Conservation (phyloP, 2,797 vertebrate species). For the Cheirogaleus major region DNA sequence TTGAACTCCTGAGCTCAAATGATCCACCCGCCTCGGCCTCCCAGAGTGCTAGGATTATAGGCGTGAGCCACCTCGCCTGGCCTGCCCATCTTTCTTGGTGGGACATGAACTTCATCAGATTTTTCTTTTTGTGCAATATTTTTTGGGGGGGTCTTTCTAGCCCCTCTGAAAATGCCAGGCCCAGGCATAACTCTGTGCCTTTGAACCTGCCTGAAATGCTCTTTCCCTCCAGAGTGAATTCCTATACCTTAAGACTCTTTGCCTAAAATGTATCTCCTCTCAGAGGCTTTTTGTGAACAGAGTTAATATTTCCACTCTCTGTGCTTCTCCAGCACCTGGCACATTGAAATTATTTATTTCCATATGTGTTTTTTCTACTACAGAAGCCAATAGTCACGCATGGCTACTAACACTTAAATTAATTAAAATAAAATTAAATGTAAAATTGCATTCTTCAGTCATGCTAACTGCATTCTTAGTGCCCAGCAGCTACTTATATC, state of each 20-base stretch:
- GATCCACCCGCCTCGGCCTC: too few species aligned
- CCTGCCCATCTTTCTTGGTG: background rate
- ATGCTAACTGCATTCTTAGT: background rate
- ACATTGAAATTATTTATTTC: background rate
- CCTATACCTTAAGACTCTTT: background rate
- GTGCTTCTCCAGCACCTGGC: background rate
- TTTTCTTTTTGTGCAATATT: background rate
- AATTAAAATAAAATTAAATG: slow-evolving; percentile 25
- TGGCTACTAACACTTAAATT: background rate
- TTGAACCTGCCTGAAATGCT: background rate
- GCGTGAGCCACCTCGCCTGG: too few species aligned
- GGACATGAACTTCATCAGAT: background rate
- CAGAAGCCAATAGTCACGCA: background rate
- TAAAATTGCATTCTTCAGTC: background rate
- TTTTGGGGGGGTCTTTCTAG: background rate
- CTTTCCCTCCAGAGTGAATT: background rate
- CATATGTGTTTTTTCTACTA: background rate
- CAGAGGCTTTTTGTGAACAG: background rate
- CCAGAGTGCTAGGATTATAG: too few species aligned
- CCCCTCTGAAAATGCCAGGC: background rate
- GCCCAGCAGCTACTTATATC: background rate
- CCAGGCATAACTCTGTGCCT: background rate
- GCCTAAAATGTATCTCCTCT: background rate
- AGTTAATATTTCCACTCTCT: background rate
- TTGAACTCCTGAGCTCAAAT: too few species aligned